These are phyloP conservation scores for Acomys russatus DNA, from an alignment of 2,797 vertebrate genomes.

Conservation along the genomic window DNA sequence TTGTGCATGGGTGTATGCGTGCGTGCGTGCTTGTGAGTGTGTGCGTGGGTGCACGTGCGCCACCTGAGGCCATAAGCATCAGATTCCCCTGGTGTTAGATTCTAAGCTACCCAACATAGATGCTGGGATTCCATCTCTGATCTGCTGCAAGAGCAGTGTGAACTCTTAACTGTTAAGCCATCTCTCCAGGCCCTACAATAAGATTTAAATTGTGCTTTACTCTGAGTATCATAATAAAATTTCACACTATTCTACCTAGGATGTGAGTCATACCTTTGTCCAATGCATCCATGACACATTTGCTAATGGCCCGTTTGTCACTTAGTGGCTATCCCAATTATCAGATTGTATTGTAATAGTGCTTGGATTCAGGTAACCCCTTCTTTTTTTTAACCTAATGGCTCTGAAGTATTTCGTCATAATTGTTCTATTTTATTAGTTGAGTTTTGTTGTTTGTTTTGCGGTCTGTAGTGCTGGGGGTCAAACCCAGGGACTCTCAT, in stretches of 20 bases:
- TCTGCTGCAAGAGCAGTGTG: neutral
- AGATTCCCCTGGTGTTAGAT: neutral
- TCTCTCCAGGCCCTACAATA: neutral
- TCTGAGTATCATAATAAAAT: neutral
- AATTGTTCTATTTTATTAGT: neutral
- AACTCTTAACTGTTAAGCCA: neutral
- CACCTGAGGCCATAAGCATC: neutral
- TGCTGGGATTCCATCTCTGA: neutral
- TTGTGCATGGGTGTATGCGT: neutral
- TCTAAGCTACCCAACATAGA: neutral
- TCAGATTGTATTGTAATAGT: neutral
- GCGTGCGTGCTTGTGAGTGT: neutral
- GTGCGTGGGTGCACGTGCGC: neutral
- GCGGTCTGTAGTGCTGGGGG: neutral
- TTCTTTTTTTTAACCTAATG: neutral
- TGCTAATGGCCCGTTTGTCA: neutral
- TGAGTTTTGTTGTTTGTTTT: neutral
- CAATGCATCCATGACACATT: neutral
- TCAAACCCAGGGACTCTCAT: neutral
- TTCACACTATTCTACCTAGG: neutral
- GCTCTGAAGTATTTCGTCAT: neutral
- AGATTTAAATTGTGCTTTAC: neutral
- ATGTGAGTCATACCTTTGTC: neutral
- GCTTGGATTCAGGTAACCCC: neutral
- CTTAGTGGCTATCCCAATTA: neutral